These are phyloP conservation scores for Pocota personata DNA, from an alignment of 2,888 invertebrate species.

Conservation along the genomic window DNA sequence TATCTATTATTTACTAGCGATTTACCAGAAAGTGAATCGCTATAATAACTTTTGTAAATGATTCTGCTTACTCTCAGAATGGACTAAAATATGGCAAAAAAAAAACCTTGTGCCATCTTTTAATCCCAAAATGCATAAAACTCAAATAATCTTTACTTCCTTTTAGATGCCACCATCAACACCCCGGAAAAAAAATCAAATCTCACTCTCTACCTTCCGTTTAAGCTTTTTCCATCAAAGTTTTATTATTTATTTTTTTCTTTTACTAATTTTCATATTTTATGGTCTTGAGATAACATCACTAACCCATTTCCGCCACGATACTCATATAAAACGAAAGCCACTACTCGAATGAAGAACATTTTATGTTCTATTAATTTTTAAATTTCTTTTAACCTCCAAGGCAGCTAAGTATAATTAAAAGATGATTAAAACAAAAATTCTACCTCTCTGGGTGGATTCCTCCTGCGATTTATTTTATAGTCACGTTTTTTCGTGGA, in stretches of 20 bases:
- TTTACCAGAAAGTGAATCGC: too few relatives aligned
- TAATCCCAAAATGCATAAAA: background rate
- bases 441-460: background rate
- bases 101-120: background rate
- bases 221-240: background rate
- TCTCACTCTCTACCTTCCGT: background rate
- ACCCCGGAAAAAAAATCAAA: background rate
- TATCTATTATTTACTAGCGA: too few relatives aligned
- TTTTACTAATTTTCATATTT: background rate
- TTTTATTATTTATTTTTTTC: background rate
- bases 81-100: too few relatives aligned
- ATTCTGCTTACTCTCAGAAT: too few relatives aligned
- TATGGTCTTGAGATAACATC: slow-evolving; percentile 14
- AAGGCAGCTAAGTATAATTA: slow-evolving; percentile 48
- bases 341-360: background rate
- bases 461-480: background rate
- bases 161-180: background rate
- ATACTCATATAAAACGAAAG: background rate
- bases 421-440: slow-evolving; percentile 50
- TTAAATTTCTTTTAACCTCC: slow-evolving; percentile 20
- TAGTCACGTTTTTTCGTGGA: background rate
- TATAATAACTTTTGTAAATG: too few relatives aligned
- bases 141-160: too few relatives aligned
- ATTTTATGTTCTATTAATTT: slow-evolving; percentile 59
- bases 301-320: slow-evolving; percentile 15